Conservation (phyloP, 2,888 invertebrate species). For the Dendrolimus houi region DNA sequence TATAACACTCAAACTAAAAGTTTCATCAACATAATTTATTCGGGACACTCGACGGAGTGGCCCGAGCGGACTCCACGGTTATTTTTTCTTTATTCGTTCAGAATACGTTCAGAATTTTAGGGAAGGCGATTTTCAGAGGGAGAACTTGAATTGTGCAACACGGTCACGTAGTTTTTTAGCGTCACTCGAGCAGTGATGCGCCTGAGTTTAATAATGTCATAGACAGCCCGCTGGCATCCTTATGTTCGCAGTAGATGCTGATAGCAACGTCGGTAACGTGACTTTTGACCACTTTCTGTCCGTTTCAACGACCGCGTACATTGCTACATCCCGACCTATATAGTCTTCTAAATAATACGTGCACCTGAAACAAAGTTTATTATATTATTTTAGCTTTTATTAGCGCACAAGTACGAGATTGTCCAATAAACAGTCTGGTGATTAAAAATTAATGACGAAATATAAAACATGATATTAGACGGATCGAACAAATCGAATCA, state of each 20-base stretch:
- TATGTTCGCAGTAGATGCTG: slow-evolving; percentile 13
- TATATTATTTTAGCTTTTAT: no score
- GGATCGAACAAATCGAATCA: no score
- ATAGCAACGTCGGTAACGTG: slow-evolving; percentile 26
- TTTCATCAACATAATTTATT: slow-evolving; percentile 70
- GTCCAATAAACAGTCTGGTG: no score
- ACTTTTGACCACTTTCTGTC: slow-evolving; percentile 14
- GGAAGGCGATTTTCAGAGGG: slow-evolving; percentile 47
- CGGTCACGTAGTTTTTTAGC: slow-evolving; percentile 67
- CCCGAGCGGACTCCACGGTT: slow-evolving; percentile 38
- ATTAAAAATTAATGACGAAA: no score
- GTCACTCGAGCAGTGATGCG: slow-evolving; percentile 59
- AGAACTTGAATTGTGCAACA: slow-evolving; percentile 46
- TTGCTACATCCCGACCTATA: neutral
- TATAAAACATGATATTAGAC: no score
- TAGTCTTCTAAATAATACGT: no score
- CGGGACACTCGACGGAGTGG: slow-evolving; percentile 52
- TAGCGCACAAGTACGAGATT: no score
- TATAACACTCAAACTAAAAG: slow-evolving; percentile 54
- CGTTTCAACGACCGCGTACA: neutral
- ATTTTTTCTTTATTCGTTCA: slow-evolving; percentile 59
- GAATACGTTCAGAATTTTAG: slow-evolving; percentile 48
- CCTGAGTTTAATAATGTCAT: slow-evolving; percentile 68
- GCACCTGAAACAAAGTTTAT: no score
- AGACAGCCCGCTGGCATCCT: slow-evolving; percentile 31